phyloP scores from a whole-genome alignment of 2,113 vertebrate genomes.

The Columbina picui region DNA sequence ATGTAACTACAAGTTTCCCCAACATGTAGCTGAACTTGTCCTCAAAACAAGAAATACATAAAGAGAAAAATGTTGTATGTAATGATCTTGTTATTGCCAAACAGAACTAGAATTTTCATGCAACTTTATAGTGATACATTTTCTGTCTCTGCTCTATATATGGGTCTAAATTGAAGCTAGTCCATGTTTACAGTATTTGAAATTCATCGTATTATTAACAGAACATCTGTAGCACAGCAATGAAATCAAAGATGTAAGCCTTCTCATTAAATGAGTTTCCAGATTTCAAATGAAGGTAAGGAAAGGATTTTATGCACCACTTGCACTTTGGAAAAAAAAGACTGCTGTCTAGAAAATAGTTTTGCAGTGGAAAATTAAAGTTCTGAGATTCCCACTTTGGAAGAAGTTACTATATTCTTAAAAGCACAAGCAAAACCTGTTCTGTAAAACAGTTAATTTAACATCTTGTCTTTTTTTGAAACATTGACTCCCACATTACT shows the following conservation, averaged over 20 bases:
- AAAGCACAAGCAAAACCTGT: not conserved
- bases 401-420: not conserved
- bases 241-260: not conserved
- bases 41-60: not conserved
- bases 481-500: not conserved
- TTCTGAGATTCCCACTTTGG: not conserved
- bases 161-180: not conserved
- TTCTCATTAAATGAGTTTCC: not conserved
- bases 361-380: not conserved
- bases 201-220: not conserved
- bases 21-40: not conserved
- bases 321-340: not conserved
- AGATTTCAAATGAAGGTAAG: not conserved
- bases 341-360: accelerated
- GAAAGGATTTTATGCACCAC: not conserved
- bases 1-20: not conserved
- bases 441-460: not conserved
- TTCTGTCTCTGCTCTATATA: not conserved
- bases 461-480: not conserved
- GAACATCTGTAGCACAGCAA: not conserved
- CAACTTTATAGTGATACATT: not conserved
- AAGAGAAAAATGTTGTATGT: not conserved
- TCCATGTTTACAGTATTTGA: not conserved
- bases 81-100: not conserved
- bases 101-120: not conserved